phyloP scores from a whole-genome alignment of 2,888 invertebrate genomes.

The Pyrrhia umbra region DNA sequence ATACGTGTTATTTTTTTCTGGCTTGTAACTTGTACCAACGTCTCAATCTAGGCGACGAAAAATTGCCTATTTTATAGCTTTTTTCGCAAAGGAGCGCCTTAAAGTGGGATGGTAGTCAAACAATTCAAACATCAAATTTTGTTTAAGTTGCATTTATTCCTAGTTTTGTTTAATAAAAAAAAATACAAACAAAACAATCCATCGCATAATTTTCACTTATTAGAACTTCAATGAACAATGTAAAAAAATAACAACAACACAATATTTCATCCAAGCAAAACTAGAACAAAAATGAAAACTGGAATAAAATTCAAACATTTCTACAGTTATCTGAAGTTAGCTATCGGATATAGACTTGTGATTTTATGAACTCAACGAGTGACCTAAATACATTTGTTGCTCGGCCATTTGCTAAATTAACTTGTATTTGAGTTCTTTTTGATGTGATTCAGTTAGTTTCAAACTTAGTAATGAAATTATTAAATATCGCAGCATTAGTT shows the following conservation, averaged over 20 bases:
- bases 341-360: not conserved
- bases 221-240: no score
- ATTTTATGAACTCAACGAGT: not conserved
- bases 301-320: not conserved
- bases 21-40: no score
- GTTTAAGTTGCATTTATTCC: no score
- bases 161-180: no score
- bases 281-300: not conserved
- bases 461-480: constrained; percentile 9
- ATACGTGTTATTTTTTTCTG: no score
- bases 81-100: no score
- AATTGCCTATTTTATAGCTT: no score
- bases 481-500: constrained; percentile 4
- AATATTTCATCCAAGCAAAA: not conserved
- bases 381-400: constrained; percentile 17
- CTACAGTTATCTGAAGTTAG: not conserved
- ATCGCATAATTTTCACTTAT: no score
- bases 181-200: no score
- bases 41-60: no score
- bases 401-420: constrained; percentile 23
- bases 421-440: constrained; percentile 6
- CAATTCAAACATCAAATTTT: no score
- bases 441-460: constrained; percentile 16
- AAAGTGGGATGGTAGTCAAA: no score
- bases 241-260: not conserved